Conservation (phyloP, 1,140 invertebrate species). For the Marisa cornuarietis region DNA sequence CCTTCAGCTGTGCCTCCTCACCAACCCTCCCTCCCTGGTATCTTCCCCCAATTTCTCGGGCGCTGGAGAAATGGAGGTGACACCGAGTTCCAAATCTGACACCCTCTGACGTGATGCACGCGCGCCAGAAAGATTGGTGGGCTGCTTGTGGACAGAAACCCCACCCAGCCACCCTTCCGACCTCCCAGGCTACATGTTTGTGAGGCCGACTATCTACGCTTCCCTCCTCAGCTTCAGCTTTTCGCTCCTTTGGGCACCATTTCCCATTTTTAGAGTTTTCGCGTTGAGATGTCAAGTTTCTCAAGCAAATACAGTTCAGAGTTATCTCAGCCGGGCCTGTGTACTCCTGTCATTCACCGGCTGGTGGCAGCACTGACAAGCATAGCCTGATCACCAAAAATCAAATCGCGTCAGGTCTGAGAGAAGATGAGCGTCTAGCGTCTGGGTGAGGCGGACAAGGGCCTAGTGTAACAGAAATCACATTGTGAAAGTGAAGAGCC, state of each 20-base stretch:
- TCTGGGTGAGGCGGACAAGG: too few species aligned
- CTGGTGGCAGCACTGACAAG: not conserved
- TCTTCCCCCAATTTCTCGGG: not conserved
- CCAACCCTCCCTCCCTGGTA: not conserved
- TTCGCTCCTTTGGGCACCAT: not conserved
- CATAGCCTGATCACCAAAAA: too few species aligned
- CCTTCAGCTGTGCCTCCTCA: not conserved
- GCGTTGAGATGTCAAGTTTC: constrained; percentile 14
- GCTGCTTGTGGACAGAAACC: not conserved
- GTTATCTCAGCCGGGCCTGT: constrained; percentile 8
- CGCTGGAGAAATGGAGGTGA: not conserved
- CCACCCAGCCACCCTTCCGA: not conserved
- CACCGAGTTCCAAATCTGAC: constrained; percentile 3
- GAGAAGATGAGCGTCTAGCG: too few species aligned
- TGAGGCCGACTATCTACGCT: constrained; percentile 12
- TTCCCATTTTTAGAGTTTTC: not conserved
- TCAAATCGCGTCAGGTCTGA: too few species aligned
- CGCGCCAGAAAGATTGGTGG: constrained; percentile 8
- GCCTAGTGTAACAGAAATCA: too few species aligned
- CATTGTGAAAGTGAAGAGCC: too few species aligned
- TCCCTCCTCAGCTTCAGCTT: not conserved
- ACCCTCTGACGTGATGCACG: not conserved
- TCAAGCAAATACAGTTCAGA: constrained; percentile 2
- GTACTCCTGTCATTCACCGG: constrained; percentile 16
- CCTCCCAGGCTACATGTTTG: not conserved